These are phyloP conservation scores for Nipponia nippon DNA, from an alignment of 2,113 vertebrate species.

Conservation along the genomic window DNA sequence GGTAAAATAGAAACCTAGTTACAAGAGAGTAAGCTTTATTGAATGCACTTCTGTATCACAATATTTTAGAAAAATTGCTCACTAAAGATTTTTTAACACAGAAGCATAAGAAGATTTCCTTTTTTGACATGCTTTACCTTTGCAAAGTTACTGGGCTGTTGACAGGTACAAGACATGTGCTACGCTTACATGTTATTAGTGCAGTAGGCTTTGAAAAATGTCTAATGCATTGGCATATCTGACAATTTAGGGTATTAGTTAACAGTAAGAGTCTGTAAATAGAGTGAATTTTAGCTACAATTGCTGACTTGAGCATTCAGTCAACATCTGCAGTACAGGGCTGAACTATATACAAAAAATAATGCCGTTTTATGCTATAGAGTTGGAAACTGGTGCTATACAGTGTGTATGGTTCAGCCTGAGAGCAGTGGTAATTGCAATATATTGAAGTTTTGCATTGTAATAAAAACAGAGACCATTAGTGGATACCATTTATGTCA, in stretches of 20 bases:
- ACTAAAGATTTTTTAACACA: neutral
- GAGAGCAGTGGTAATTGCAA: conserved; percentile 82
- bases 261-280: conserved; percentile 31
- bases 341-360: conserved; percentile 10
- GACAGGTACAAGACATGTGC: conserved; percentile 30
- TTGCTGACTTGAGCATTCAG: conserved; percentile 42
- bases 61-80: neutral
- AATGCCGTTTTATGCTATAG: neutral
- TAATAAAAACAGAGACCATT: conserved; percentile 86
- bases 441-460: conserved; percentile 83
- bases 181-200: conserved; percentile 30
- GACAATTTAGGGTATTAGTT: conserved; percentile 53
- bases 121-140: conserved; percentile 42
- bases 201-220: conserved; percentile 19
- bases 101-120: neutral
- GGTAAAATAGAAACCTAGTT: neutral
- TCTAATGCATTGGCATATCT: conserved; percentile 43
- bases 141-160: conserved; percentile 34
- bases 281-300: neutral
- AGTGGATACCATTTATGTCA: conserved; percentile 89
- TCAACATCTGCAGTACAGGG: neutral
- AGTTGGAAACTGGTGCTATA: neutral
- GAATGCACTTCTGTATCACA: neutral
- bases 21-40: neutral
- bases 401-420: conserved; percentile 42